Evolutionary conservation across 2,797 vertebrate genomes (phyloP).

Genomic region (Atherinosoma microstoma): DNA sequence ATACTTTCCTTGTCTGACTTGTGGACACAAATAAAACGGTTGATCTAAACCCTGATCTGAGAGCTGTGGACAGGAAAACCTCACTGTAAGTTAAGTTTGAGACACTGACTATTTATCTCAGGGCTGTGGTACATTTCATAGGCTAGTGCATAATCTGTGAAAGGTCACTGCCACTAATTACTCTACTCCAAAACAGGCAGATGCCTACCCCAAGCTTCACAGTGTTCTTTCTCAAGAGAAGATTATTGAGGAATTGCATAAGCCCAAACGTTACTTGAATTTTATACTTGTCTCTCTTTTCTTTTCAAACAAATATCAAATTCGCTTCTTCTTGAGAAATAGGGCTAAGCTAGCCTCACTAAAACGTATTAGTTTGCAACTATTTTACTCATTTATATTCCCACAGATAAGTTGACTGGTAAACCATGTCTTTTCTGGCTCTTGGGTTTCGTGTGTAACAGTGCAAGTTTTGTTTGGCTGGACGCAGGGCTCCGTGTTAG

Average conservation of each 20-base stretch:
- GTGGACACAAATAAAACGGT: slow-evolving; percentile 33
- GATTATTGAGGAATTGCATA: slow-evolving; percentile 60
- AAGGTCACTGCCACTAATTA: slow-evolving; percentile 81
- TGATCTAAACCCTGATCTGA: slow-evolving; percentile 20
- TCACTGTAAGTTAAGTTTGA: slow-evolving; percentile 43
- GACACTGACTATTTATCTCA: slow-evolving; percentile 56
- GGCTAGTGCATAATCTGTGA: slow-evolving; percentile 70
- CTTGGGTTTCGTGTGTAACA: slow-evolving; percentile 34
- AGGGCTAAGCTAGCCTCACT: slow-evolving; percentile 22
- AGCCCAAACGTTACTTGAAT: slow-evolving; percentile 53
- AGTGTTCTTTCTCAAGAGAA: slow-evolving; percentile 59
- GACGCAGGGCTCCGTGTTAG: slow-evolving; percentile 47
- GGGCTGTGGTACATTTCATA: slow-evolving; percentile 71
- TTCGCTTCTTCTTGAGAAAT: slow-evolving; percentile 28
- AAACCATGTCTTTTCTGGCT: slow-evolving; percentile 20
- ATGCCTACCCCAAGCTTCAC: slow-evolving; percentile 66
- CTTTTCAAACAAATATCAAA: slow-evolving; percentile 23
- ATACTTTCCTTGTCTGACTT: neutral
- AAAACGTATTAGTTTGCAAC: slow-evolving; percentile 29
- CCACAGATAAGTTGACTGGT: slow-evolving; percentile 15
- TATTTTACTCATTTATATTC: slow-evolving; percentile 9
- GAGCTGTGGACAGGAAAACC: slow-evolving; percentile 27
- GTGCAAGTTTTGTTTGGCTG: slow-evolving; percentile 39
- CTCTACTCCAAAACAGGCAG: slow-evolving; percentile 70
- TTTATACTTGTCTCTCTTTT: slow-evolving; percentile 30